Evolutionary conservation across 1,140 invertebrate genomes (phyloP), one percentile per base, ranked within the genome.

Genomic region (Sitobion miscanthi): DNA sequence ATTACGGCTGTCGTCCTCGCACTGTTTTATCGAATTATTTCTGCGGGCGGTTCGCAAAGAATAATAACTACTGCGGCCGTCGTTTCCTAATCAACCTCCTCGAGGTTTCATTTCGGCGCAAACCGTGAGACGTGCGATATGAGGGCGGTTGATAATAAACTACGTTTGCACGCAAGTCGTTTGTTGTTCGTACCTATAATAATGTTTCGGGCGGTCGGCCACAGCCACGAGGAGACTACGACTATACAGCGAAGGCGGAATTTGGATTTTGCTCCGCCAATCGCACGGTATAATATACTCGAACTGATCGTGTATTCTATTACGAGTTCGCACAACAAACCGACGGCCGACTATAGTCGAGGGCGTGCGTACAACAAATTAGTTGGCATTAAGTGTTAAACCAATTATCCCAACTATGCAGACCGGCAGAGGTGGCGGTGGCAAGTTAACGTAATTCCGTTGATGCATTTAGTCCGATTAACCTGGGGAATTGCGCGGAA

Each of bases 321-420:
- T 90, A 90, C 52, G 54, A 90, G 89, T 90, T 69, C 54, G 54
- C 54, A n/a, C 38, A 69, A 90, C 38, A n/a, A 62, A 45, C 54
- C 35, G 89, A 91, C 90, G 62, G 30, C 42, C 45, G 30, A 38
- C 54, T 42, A 38, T 38, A 85, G 89, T 90, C 45, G 23, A 57
- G 57, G 25, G n/a, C 4, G 49, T 11, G 69, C 45, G 45, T 52
- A 91, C 62, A 91, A 91, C 90, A 83, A 91, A 91, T 91, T 91
- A 91, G 90, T 83, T 8, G 45, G 47, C 90, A 52, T 91, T 91
- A 91, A 91, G 90, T 91, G 90, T 91, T 91, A 35, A 52, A 83
- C 90, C 90, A 91, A 91, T 83, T 91, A 91, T 83, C 45, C 69
- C 69, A 23, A 90, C 23, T 62, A 30, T 69, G 62, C 69, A 52